These are phyloP conservation scores for Ethmia dodecea DNA, from an alignment of 2,888 invertebrate species.

Conservation along the genomic window DNA sequence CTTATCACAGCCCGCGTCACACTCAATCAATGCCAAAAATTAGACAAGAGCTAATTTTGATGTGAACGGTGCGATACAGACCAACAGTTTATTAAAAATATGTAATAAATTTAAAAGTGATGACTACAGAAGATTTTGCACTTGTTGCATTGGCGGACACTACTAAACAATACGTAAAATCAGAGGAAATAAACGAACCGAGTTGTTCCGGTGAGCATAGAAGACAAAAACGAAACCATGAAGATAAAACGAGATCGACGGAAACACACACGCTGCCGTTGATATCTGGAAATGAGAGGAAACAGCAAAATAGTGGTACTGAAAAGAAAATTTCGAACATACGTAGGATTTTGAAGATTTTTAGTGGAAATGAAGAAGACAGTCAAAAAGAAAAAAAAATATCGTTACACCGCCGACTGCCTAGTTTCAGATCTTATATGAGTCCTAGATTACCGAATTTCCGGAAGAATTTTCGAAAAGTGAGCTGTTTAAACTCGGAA, in stretches of 20 bases:
- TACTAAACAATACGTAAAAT: constrained; percentile 28
- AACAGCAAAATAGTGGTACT: no score
- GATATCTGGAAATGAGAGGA: no score
- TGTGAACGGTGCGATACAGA: constrained; percentile 35
- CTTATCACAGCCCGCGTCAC: constrained; percentile 59
- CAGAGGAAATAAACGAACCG: constrained; percentile 25
- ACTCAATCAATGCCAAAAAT: constrained; percentile 72
- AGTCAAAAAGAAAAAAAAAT: constrained; percentile 22
- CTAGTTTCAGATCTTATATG: constrained; percentile 38
- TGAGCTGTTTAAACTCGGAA: constrained; percentile 48
- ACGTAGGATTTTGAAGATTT: no score
- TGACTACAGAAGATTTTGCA: constrained; percentile 50
- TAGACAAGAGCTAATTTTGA: constrained; percentile 42
- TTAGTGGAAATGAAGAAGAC: no score
- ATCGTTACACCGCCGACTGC: constrained; percentile 33
- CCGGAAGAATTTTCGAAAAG: constrained; percentile 40
- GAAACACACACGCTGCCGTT: no score
- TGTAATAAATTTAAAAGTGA: constrained; percentile 36
- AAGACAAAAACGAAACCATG: constrained; percentile 1
- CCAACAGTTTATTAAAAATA: constrained; percentile 42
- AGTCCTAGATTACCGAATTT: constrained; percentile 42
- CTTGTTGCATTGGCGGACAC: constrained; percentile 38
- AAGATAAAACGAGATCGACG: no score
- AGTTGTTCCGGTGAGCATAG: neutral
- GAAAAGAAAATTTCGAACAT: no score